Base-by-base conservation (phyloP, 2,888 invertebrate species). In the Scaptomyza tumidula region DNA sequence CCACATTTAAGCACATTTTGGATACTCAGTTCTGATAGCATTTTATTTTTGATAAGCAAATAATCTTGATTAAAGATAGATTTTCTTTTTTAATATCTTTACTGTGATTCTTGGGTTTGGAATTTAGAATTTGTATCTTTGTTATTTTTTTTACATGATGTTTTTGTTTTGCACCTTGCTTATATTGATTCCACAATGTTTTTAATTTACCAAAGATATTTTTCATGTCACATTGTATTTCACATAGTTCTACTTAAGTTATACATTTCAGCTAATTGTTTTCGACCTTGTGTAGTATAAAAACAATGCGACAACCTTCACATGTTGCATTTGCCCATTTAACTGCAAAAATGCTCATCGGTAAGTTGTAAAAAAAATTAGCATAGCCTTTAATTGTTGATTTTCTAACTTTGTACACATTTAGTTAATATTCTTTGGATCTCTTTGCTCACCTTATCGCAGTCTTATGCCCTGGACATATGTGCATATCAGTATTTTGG, bases 401-500 rank as follows among this genome's bases (percentile, higher is more conserved):
- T 19, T 37, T n/a, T 10, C 0, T 3, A 11, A 19, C 0, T n/a
- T 1, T 39, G n/a, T 2, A 1, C 13, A 14, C 11, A 27, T 58
- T 3, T 19, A 60, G 63, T 19, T 2, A 7, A 16, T 9, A 11
- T 67, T 3, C 10, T 73, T 7, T 64, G 58, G 54, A 59, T 77
- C 39, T 50, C 46, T 33, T 19, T 76, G 10, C 16, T 77, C 52
- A 27, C 57, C 10, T 13, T 45, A 9, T 53, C 57, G 7, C 62
- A 61, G 50, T 61, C 64, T 5, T 27, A 41, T 1, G 49, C 52
- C 6, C 39, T 35, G 14, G 71, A 80, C 24, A 43, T 77, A 19
- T 78, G 78, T 31, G 27, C 13, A 6, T 29, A 63, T 13, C 46
- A 63, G 7, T 1, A 35, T 1, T 69, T 80, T 29, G 78, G 78